Base-by-base conservation (phyloP, 1,140 invertebrate genomes). In the Harlomillsia oculata region DNA sequence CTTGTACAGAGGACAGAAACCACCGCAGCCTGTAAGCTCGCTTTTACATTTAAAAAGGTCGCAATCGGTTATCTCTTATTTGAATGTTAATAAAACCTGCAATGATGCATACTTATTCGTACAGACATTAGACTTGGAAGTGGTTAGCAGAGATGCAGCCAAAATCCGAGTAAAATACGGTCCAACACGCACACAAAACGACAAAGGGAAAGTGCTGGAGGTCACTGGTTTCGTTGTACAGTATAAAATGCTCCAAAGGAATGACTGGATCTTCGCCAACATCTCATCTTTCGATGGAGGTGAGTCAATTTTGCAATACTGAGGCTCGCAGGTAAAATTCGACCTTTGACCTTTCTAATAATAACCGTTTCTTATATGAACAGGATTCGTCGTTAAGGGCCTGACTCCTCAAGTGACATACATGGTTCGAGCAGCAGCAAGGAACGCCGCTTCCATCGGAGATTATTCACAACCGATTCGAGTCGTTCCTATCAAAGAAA, bases 181-280 rank as follows among this genome's bases (percentile, higher is more conserved):
- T 16, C 32, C 39, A 37, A 50, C 30, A 23, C 45, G 51, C 8
- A 60, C 53, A 0, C 18, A 41, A 26, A 56, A 57, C 26, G 50
- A 49, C 40, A 49, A 45, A 11, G 56, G 60, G 13, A 59, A 53
- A 36, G 29, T 45, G 9, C 58, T 65, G 23, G 44, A 56, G 3
- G 53, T 62, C 21, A 60, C 53, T n/a, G 64, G 60, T 25, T 53
- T 60, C 34, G 49, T 56, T 40, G 60, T 65, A 41, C 64, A 65
- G 48, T 65, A 60, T 44, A 65, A 65, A 65, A 65, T 65, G 64
- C 39, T 43, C 13, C 57, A 50, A 25, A 50, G 57, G 20, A 37
- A 39, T 23, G 59, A 62, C 23, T 65, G 64, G 64, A 55, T 52
- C 25, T 36, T 57, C 36, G 64, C 60, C 18, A 53, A 60, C 28